Conservation (phyloP, 2,888 invertebrate genomes). For the Mythimna loreyi region DNA sequence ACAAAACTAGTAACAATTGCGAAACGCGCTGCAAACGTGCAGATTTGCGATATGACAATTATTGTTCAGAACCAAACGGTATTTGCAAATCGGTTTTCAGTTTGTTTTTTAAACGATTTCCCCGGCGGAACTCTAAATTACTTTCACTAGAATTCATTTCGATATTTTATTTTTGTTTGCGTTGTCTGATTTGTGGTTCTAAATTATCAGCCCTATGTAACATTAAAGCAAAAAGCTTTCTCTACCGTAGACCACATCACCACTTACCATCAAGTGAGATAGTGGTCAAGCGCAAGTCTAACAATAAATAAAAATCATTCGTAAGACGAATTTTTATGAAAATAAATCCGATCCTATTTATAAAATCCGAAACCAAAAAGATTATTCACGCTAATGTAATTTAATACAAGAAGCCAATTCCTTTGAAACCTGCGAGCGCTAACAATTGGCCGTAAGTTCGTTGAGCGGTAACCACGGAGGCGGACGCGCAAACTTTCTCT, state of each 20-base stretch:
- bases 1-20: conserved; percentile 24
- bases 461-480: conserved; percentile 36
- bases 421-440: conserved; percentile 14
- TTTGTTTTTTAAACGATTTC: conserved; percentile 7
- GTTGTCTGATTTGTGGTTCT: not conserved
- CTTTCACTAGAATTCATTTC: not conserved
- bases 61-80: conserved; percentile 13
- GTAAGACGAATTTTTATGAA: not conserved
- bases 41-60: conserved; percentile 22
- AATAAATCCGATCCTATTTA: not conserved
- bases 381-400: conserved; percentile 23
- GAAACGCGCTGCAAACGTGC: conserved; percentile 9
- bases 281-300: too few species aligned
- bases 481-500: conserved; percentile 44
- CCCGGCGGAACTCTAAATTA: not conserved
- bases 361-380: conserved; percentile 2
- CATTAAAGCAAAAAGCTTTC: not conserved
- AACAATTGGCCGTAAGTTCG: conserved; percentile 31
- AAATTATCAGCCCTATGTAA: not conserved
- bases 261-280: too few species aligned
- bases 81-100: conserved; percentile 4
- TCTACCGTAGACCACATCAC: too few species aligned
- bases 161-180: not conserved
- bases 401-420: conserved; percentile 19
- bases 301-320: not conserved